phyloP scores from a whole-genome alignment of 2,113 vertebrate genomes.

The Pachypanchax playfairii region DNA sequence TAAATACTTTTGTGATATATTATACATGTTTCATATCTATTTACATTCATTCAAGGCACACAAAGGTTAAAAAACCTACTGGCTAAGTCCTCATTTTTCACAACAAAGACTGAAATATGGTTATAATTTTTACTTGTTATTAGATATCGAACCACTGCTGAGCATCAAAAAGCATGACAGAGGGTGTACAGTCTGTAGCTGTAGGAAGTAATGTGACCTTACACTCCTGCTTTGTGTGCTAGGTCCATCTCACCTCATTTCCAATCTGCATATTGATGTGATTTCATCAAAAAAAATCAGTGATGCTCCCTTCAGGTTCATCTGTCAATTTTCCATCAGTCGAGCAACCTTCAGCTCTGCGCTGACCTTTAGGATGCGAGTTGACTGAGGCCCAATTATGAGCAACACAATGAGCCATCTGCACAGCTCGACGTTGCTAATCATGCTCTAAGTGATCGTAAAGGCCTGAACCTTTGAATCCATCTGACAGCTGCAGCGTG shows the following conservation, averaged over 20 bases:
- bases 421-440: conserved; percentile 39
- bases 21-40: too few species aligned
- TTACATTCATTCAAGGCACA: too few species aligned
- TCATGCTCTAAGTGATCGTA: conserved; percentile 40
- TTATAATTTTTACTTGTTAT: too few species aligned
- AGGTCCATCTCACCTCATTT: not conserved
- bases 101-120: too few species aligned
- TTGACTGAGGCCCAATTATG: conserved; percentile 64
- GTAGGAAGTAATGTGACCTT: too few species aligned
- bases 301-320: not conserved
- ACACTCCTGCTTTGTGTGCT: not conserved
- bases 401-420: conserved; percentile 18
- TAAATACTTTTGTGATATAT: too few species aligned
- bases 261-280: conserved; percentile 29
- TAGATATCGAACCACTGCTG: too few species aligned
- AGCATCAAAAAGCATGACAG: too few species aligned
- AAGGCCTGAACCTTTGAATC: conserved; percentile 22
- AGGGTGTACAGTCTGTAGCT: not conserved
- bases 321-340: conserved; percentile 61
- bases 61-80: too few species aligned
- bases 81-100: too few species aligned
- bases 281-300: conserved; percentile 13
- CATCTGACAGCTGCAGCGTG: conserved; percentile 1
- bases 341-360: conserved; percentile 64
- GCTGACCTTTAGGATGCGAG: conserved; percentile 65